Percentiles rank a stretch among this genome's conserved stretches.
Conservation (phyloP, 30 jellyfish, hydroid and myxozoan species). For the Calvadosia cruxmelitensis region DNA sequence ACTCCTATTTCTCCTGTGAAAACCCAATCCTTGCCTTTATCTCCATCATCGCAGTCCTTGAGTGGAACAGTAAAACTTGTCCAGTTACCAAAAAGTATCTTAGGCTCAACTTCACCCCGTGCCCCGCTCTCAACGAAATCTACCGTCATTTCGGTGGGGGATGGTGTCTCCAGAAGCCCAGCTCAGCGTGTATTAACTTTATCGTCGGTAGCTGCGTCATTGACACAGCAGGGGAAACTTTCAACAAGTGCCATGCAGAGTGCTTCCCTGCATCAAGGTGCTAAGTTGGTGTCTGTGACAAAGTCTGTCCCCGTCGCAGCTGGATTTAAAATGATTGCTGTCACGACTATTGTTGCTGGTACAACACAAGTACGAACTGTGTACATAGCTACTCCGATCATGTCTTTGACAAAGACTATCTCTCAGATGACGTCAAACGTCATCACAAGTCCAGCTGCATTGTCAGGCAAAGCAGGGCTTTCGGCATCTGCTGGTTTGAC, state of each 20-base stretch:
- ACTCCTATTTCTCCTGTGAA: conserved; percentile 74
- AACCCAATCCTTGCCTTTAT: conserved; percentile 13
- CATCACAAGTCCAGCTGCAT: conserved; percentile 36
- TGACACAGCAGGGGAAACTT: conserved; percentile 66
- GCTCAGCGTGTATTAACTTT: conserved; percentile 66
- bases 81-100: conserved; percentile 54
- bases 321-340: conserved; percentile 98
- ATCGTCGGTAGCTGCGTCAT: conserved; percentile 35
- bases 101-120: conserved; percentile 9
- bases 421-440: conserved; percentile 27
- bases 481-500: not conserved
- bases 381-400: conserved; percentile 94
- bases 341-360: conserved; percentile 97
- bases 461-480: not conserved
- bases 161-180: conserved; percentile 24
- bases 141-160: conserved; percentile 33
- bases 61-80: conserved; percentile 66
- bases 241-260: conserved; percentile 40
- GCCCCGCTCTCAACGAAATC: conserved; percentile 13
- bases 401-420: conserved; percentile 80
- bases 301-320: conserved; percentile 96
- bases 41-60: conserved; percentile 4
- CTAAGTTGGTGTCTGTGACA: conserved; percentile 72
- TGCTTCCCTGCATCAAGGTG: not conserved
- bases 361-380: conserved; percentile 97